phyloP scores from a whole-genome alignment of 2,888 invertebrate species.

The Andrena haemorrhoa region DNA sequence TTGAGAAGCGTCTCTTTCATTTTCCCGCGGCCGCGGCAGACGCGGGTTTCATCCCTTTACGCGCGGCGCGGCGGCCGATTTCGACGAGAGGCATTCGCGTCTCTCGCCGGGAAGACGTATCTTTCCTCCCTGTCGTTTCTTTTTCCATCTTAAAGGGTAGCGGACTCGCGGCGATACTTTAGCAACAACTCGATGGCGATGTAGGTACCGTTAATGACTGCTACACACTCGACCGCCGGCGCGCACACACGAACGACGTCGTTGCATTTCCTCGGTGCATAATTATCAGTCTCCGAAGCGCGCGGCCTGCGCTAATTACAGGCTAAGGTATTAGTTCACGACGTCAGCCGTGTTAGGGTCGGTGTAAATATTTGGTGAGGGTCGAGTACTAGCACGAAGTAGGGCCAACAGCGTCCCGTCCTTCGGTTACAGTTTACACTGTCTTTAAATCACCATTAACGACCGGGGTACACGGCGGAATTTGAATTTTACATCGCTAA shows the following conservation, averaged over 20 bases:
- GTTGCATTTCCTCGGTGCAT: conserved; percentile 63
- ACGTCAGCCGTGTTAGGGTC: conserved; percentile 64
- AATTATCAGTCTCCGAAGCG: conserved; percentile 71
- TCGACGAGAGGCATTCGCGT: not conserved
- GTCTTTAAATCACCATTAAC: conserved; percentile 51
- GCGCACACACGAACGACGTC: conserved; percentile 49
- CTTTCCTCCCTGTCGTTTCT: not conserved
- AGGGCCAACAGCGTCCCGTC: conserved; percentile 23
- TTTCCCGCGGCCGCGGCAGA: not conserved
- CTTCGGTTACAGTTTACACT: conserved; percentile 38
- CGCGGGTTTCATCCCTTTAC: not conserved
- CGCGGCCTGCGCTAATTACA: conserved; percentile 71
- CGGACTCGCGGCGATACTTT: not conserved
- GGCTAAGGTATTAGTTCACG: conserved; percentile 71
- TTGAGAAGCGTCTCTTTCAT: not conserved
- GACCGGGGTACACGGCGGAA: not conserved
- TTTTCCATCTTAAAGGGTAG: conserved; percentile 8
- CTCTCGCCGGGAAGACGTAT: not conserved
- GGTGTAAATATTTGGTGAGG: conserved; percentile 71
- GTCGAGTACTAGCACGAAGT: conserved; percentile 40
- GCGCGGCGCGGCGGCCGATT: not conserved
- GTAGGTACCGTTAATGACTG: conserved; percentile 68
- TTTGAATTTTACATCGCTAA: conserved; percentile 26
- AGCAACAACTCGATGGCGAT: conserved; percentile 45
- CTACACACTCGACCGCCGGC: conserved; percentile 57